A percentile compares a stretch with the other conserved stretches of the same genome.
These are phyloP conservation scores for Branchinecta lynchi DNA, from an alignment of 1,140 invertebrate genomes.

Conservation along the genomic window DNA sequence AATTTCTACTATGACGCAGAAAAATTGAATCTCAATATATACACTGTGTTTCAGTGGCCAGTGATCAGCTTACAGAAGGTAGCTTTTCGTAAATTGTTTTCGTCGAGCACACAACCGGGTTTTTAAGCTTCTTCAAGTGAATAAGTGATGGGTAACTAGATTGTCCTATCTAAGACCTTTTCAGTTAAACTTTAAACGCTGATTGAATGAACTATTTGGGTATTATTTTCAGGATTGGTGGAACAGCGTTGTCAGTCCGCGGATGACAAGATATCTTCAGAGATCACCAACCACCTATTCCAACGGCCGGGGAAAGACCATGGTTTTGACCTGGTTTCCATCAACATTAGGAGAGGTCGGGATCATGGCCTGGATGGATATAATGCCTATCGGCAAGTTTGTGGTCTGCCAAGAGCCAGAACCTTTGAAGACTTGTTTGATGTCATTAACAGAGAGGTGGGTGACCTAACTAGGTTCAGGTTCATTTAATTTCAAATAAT, in stretches of 20 bases:
- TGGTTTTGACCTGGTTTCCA: constrained; percentile 60
- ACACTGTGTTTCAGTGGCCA: no score
- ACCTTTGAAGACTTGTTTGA: constrained; percentile 57
- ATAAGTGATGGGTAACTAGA: no score
- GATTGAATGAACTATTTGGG: no score
- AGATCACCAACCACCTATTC: constrained; percentile 25
- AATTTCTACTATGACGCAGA: no score
- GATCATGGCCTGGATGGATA: constrained; percentile 28
- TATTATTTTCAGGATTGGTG: constrained; percentile 15
- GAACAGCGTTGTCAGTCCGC: constrained; percentile 19
- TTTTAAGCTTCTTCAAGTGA: no score
- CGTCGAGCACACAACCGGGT: no score
- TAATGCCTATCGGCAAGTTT: constrained; percentile 25
- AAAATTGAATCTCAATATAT: no score
- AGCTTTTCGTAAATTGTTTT: no score
- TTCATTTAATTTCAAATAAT: no score
- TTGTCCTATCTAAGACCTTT: no score
- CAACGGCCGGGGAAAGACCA: constrained; percentile 16
- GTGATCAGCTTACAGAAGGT: no score
- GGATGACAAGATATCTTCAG: constrained; percentile 22
- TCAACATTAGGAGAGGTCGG: constrained; percentile 51
- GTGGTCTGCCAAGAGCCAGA: constrained; percentile 26
- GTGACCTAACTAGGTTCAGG: constrained; percentile 18
- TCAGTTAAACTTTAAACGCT: no score
- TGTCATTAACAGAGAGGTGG: constrained; percentile 48